Conservation (phyloP, 2,113 vertebrate genomes). For the Setophaga kirtlandii region DNA sequence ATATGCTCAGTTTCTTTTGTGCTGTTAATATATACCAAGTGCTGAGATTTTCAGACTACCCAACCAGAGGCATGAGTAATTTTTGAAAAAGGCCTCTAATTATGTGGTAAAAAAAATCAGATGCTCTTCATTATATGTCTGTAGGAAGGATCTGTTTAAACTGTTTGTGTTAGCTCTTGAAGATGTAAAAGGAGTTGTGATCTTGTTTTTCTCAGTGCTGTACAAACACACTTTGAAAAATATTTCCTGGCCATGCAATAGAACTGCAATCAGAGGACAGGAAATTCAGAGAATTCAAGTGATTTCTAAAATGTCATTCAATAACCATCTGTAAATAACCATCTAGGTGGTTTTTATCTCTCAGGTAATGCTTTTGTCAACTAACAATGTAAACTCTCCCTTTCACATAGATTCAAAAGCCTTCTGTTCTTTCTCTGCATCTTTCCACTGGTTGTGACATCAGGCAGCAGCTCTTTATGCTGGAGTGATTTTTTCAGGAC, state of each 20-base stretch:
- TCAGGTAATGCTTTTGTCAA: background rate
- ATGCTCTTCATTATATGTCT: background rate
- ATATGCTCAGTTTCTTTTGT: background rate
- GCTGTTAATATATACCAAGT: background rate
- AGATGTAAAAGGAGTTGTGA: background rate
- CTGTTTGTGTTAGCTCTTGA: background rate
- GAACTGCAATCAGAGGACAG: background rate
- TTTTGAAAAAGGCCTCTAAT: conserved; percentile 1
- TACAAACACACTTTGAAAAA: background rate
- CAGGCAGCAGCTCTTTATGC: background rate
- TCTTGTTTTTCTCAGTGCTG: background rate
- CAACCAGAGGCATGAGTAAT: background rate
- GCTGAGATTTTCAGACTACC: background rate
- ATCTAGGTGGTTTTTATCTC: background rate
- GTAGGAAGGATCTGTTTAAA: background rate
- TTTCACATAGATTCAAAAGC: background rate
- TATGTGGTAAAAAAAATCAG: background rate
- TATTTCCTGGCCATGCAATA: background rate
- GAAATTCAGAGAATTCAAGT: background rate
- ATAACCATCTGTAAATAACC: background rate
- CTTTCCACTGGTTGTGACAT: background rate
- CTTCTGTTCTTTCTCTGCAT: background rate
- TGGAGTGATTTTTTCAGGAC: background rate
- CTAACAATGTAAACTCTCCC: background rate
- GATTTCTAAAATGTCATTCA: background rate